phyloP scores from a whole-genome alignment of 1,140 invertebrate species.

The Cheumatopsyche charites region DNA sequence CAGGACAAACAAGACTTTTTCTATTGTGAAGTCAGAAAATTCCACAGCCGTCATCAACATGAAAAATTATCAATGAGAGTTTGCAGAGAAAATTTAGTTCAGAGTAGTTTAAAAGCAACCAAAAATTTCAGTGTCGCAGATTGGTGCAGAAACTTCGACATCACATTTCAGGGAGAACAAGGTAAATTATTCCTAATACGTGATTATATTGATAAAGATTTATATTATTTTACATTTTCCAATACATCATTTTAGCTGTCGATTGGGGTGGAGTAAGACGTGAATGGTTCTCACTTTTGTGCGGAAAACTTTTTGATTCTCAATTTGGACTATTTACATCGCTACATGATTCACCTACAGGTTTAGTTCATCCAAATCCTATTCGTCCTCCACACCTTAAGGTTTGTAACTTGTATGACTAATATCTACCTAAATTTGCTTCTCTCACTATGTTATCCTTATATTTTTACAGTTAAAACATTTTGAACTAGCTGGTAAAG shows the following conservation, averaged over 20 bases:
- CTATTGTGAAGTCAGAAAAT: conserved; percentile 89
- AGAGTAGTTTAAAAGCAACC: conserved; percentile 84
- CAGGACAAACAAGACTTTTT: conserved; percentile 93
- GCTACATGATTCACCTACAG: conserved; percentile 84
- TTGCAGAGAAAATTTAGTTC: conserved; percentile 77
- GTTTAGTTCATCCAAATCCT: conserved; percentile 88
- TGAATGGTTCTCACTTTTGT: conserved; percentile 93
- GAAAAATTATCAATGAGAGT: conserved; percentile 85
- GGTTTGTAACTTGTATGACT: conserved; percentile 43
- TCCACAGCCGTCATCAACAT: conserved; percentile 83
- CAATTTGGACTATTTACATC: conserved; percentile 82
- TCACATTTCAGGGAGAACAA: conserved; percentile 89
- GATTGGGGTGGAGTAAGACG: conserved; percentile 92
- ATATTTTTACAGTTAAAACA: conserved; percentile 69
- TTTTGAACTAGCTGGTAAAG: conserved; percentile 92
- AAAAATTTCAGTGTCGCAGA: conserved; percentile 79
- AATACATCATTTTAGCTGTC: conserved; percentile 70
- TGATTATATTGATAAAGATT: neutral
- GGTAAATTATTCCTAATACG: conserved; percentile 59
- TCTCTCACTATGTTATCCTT: neutral
- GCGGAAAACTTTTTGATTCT: conserved; percentile 84
- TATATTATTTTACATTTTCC: neutral
- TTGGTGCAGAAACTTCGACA: conserved; percentile 94
- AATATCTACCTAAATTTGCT: conserved; percentile 5
- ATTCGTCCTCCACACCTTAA: conserved; percentile 76